Percentiles rank a stretch among this genome's conserved stretches.
Evolutionary conservation across 2,888 invertebrate genomes (phyloP).

Genomic region (Ametastegia equiseti): DNA sequence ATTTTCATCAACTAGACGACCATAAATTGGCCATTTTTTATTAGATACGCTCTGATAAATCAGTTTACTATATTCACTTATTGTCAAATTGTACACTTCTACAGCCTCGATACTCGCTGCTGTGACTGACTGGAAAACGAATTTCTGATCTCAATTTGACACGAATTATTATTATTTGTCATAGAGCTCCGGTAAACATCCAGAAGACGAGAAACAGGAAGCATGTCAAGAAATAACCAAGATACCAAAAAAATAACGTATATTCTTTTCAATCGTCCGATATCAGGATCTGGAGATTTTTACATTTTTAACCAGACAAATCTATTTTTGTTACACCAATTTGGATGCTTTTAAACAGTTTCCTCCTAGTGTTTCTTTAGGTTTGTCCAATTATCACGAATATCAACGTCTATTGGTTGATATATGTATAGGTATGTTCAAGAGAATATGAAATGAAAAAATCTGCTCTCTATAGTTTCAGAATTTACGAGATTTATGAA

Average conservation of each 20-base stretch:
- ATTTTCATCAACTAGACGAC: background rate
- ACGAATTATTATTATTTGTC: background rate
- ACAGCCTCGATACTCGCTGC: background rate
- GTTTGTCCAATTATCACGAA: no score
- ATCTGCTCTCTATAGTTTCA: no score
- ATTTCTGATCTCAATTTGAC: background rate
- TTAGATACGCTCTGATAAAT: slow-evolving; percentile 37
- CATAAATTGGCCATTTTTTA: background rate
- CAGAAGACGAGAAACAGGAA: background rate
- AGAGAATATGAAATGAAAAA: no score
- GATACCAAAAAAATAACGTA: background rate
- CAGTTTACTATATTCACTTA: background rate
- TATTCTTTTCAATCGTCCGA: background rate
- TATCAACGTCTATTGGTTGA: no score
- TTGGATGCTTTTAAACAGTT: no score
- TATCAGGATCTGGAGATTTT: background rate
- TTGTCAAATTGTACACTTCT: background rate
- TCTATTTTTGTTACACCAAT: no score
- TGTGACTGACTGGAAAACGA: background rate
- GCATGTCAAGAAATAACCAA: background rate
- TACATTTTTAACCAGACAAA: background rate
- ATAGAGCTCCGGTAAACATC: background rate
- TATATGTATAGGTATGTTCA: no score
- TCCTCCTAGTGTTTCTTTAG: no score
- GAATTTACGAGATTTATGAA: no score